Conservation (phyloP, 1,140 invertebrate genomes). For the Ptiloglossa arizonensis region DNA sequence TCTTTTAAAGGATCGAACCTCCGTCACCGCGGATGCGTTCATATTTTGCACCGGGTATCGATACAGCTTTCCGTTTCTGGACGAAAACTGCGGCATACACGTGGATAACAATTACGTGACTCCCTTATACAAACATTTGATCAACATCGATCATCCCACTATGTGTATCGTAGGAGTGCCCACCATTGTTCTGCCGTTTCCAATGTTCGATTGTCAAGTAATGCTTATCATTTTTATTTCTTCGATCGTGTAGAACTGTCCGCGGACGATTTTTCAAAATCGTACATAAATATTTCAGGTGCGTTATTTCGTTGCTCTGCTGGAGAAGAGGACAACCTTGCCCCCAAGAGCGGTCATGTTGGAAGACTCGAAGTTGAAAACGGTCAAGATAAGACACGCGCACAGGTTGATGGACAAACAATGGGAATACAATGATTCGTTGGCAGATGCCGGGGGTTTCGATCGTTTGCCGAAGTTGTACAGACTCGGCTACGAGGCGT, state of each 20-base stretch:
- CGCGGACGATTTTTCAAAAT: too few species aligned
- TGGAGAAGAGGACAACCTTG: slow-evolving; percentile 80
- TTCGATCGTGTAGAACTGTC: background rate
- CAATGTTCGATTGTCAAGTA: slow-evolving; percentile 88
- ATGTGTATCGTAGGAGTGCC: slow-evolving; percentile 89
- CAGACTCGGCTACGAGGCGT: slow-evolving; percentile 63
- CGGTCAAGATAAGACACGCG: slow-evolving; percentile 65
- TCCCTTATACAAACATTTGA: slow-evolving; percentile 89
- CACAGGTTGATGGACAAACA: slow-evolving; percentile 70
- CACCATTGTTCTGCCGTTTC: slow-evolving; percentile 85
- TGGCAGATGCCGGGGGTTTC: slow-evolving; percentile 68
- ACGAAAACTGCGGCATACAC: slow-evolving; percentile 83
- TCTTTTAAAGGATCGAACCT: slow-evolving; percentile 61
- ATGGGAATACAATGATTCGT: slow-evolving; percentile 72
- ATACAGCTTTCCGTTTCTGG: slow-evolving; percentile 87
- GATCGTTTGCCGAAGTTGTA: slow-evolving; percentile 69
- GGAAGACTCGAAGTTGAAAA: slow-evolving; percentile 65
- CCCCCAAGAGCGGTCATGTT: slow-evolving; percentile 77
- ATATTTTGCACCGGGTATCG: slow-evolving; percentile 84
- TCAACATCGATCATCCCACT: slow-evolving; percentile 87
- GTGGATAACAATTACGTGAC: slow-evolving; percentile 85
- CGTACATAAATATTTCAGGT: slow-evolving; percentile 74
- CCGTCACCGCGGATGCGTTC: slow-evolving; percentile 59
- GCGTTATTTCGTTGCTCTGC: slow-evolving; percentile 82
- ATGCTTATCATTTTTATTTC: slow-evolving; percentile 13